Percentiles rank a stretch among this genome's conserved stretches.
These are phyloP conservation scores for Andricus grossulariae DNA, from an alignment of 1,140 invertebrate species.

Conservation along the genomic window DNA sequence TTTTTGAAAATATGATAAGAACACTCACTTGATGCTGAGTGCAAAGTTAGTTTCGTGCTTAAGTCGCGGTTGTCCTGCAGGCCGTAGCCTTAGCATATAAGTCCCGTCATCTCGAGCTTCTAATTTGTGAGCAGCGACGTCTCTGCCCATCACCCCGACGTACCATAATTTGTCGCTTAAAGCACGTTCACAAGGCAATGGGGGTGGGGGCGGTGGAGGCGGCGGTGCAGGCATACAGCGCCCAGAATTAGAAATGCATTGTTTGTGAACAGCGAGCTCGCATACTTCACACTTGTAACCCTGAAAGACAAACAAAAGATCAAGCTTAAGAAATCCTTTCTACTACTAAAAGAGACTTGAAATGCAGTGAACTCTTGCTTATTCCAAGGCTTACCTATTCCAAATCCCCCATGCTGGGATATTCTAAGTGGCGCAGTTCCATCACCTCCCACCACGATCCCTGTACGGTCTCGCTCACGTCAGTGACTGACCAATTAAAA, in stretches of 20 bases:
- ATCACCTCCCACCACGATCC: no score
- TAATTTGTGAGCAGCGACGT: slow-evolving; percentile 85
- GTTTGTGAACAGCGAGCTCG: slow-evolving; percentile 84
- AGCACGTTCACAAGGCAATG: slow-evolving; percentile 76
- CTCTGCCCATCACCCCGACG: slow-evolving; percentile 92
- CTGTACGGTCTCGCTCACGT: no score
- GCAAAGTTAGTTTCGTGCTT: slow-evolving; percentile 86
- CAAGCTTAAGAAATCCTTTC: neutral
- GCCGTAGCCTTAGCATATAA: slow-evolving; percentile 90
- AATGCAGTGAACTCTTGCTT: no score
- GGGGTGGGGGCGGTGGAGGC: slow-evolving; percentile 76
- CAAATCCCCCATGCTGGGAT: no score
- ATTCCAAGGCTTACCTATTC: no score
- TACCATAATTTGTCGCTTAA: slow-evolving; percentile 82
- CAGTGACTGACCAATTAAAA: no score
- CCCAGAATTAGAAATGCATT: slow-evolving; percentile 85
- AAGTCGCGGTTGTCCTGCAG: slow-evolving; percentile 76
- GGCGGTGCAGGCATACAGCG: slow-evolving; percentile 80
- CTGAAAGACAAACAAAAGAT: slow-evolving; percentile 67
- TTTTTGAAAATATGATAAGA: slow-evolving; percentile 30
- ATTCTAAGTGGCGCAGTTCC: no score
- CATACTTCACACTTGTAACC: slow-evolving; percentile 88
- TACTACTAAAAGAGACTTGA: slow-evolving; percentile 5
- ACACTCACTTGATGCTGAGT: slow-evolving; percentile 81
- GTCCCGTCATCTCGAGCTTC: slow-evolving; percentile 90